Base-by-base conservation (phyloP, 2,888 invertebrate species). In the Pyrochroa serraticornis region DNA sequence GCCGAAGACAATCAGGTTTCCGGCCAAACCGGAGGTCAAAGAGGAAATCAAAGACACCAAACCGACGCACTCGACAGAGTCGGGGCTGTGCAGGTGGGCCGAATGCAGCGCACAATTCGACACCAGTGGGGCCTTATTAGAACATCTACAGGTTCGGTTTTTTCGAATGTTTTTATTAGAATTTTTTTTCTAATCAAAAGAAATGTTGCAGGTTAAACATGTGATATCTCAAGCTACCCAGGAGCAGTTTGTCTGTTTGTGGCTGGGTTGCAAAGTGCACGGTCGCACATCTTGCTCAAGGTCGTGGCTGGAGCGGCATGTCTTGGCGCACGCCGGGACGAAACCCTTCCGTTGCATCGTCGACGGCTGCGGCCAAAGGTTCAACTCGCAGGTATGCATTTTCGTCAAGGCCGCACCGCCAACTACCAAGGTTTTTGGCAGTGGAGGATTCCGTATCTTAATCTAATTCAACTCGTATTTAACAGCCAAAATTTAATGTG, bases 291-390 rank as follows among this genome's bases (percentile, higher is more conserved):
- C 96, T 6, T 95, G 95, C 76, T 95, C 95, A 5, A 85, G 93
- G 51, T 88, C 93, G 52, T 97, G 97, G 97, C 82, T 97, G 66
- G 95, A 96, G 77, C 84, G 96, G 42, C 97, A 97, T 80, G 92
- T 96, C 39, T 82, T 95, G 44, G 90, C 90, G 0, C 97, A 97
- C 80, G 94, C 94, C 39, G 89, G 89, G 47, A 94, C 92, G 80
- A 95, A 96, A 77, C 95, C 95, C 14, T 96, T 94, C 83, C 89
- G 92, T 73, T 97, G 97, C 81, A 96, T 97, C 78, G 93, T 97
- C 69, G 95, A 94, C 75, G 92, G 94, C 71, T 97, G 97, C 80
- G 93, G 95, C 70, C 87, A 87, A 71, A 83, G 93, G 72, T 93
- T 93, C 76, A 91, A 91, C 73, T 91, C 92, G 60, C 92, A 92